A percentile compares a stretch with the other conserved stretches of the same genome.
Evolutionary conservation across 2,113 vertebrate genomes (phyloP).

Genomic region (Laticauda colubrina): DNA sequence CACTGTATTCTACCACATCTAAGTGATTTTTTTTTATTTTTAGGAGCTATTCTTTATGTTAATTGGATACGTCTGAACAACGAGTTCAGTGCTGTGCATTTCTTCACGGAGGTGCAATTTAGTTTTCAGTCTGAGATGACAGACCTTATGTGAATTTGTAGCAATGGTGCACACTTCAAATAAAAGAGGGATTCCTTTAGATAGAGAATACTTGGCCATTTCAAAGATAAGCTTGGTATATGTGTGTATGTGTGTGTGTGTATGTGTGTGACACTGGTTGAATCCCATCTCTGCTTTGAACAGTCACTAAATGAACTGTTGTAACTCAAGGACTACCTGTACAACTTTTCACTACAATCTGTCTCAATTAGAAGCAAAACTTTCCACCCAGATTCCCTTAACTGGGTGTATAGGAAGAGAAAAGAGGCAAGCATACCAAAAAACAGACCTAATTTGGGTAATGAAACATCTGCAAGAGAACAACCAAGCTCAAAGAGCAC

Average conservation of each 20-base stretch:
- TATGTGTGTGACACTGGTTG: no score
- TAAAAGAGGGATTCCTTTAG: background rate
- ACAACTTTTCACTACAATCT: background rate
- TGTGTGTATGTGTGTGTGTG: no score
- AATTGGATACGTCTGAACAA: background rate
- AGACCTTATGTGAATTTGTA: background rate
- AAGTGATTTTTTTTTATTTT: background rate
- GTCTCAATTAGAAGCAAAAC: background rate
- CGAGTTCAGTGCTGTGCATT: background rate
- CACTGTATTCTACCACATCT: background rate
- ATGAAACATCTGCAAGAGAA: background rate
- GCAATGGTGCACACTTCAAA: background rate
- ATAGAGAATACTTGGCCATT: background rate
- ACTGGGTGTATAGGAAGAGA: background rate
- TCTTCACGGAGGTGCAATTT: background rate
- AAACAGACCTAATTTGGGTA: background rate
- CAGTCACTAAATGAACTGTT: background rate
- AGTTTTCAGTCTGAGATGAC: background rate
- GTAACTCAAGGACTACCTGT: background rate
- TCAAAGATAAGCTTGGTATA: background rate
- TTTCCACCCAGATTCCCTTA: background rate
- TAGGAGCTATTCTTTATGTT: background rate
- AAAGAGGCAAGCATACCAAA: background rate
- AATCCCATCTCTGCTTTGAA: background rate
- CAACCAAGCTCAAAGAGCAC: background rate